These are phyloP conservation scores for Pantherophis guttatus DNA, from an alignment of 2,113 vertebrate genomes.

Conservation along the genomic window DNA sequence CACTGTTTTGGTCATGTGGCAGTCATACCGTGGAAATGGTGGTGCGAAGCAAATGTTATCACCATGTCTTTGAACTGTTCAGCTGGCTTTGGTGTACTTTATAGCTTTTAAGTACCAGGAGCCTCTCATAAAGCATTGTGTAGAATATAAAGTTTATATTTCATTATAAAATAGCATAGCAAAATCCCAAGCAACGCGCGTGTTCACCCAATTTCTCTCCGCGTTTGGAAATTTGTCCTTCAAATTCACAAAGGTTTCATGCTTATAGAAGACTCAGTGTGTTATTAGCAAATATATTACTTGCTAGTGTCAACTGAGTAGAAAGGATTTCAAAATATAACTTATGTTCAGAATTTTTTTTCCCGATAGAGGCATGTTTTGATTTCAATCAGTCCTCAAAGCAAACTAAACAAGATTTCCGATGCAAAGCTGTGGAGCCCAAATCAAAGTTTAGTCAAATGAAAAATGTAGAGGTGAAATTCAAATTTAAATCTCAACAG, in stretches of 20 bases:
- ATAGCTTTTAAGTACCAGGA: not conserved
- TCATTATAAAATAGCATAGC: not conserved
- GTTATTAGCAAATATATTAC: conserved; percentile 9
- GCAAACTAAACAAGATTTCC: conserved; percentile 8
- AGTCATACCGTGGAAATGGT: not conserved
- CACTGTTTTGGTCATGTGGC: not conserved
- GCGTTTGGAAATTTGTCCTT: not conserved
- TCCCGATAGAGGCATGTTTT: not conserved
- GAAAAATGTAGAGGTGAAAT: not conserved
- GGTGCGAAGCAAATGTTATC: not conserved
- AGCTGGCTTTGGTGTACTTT: not conserved
- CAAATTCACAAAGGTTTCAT: conserved; percentile 12
- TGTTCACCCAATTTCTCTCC: not conserved
- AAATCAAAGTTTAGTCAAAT: conserved; percentile 26
- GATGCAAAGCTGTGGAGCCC: not conserved
- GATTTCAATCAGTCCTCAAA: conserved; percentile 28
- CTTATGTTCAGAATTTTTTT: not conserved
- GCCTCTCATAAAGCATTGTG: not conserved
- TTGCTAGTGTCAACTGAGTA: conserved; percentile 9
- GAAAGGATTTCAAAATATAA: conserved; percentile 8
- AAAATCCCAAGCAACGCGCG: not conserved
- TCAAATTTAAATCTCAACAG: conserved; percentile 6
- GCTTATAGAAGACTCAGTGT: not conserved
- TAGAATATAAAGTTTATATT: not conserved
- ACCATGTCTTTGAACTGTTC: not conserved